Base-by-base conservation (phyloP, 2,888 invertebrate species). In the Drymonia ruficornis region DNA sequence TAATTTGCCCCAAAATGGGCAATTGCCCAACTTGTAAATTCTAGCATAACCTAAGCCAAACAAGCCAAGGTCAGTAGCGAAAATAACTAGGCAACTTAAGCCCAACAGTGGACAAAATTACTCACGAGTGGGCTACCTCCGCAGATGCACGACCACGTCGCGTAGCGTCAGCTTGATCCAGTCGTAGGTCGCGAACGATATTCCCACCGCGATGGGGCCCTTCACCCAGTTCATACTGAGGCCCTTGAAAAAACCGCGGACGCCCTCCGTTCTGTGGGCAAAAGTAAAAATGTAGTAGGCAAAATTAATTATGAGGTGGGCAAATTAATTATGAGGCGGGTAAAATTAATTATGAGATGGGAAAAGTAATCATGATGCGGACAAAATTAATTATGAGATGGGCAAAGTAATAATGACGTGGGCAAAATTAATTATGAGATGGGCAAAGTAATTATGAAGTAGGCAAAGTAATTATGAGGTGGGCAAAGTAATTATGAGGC, bases 161-260 rank as follows among this genome's bases (percentile, higher is more conserved):
- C 95, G 86, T 28, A 96, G 87, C 9, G 93, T 82, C 53, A 94
- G 93, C 67, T 95, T 95, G 57, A 96, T 95, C 44, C 94, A 93
- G 86, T 99, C 99, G 87, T 99, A 99, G 0, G 98, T 97, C 4
- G 98, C 97, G 91, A 99, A 99, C 75, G 99, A 99, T 74, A 99
- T 98, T 55, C 99, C 99, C 11, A 97, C 97, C 0, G 97, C 96
- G 50, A 97, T 95, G 8, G 97, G 97, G 0, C 97, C 97, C 83
- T 97, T 97, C 51, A 99, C 96, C 99, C 99, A 99, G 90, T 99
- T 99, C 98, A 99, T 98, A 72, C 98, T 98, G n/a, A 99, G 94
- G 0, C 99, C 99, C 88, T 99, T 99, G 94, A 97, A 99, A 84
- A 99, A 96, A 0, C 99, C 99, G 50, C 95, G 94, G 81, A 95